These are phyloP conservation scores for Ostrea edulis DNA, from an alignment of 1,140 invertebrate genomes.

Conservation along the genomic window DNA sequence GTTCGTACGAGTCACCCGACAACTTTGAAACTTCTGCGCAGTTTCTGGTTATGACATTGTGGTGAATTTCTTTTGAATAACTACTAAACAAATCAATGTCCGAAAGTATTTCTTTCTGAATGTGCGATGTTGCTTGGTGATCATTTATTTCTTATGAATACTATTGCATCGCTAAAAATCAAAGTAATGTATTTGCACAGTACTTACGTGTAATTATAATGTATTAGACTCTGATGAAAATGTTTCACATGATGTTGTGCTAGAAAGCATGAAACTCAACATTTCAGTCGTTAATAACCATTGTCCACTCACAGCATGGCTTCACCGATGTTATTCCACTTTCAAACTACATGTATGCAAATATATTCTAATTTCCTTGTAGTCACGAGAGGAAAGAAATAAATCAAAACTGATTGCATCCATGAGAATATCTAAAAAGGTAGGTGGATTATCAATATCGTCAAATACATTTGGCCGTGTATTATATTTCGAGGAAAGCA, in stretches of 20 bases:
- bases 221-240: too few species aligned
- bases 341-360: too few species aligned
- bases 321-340: too few species aligned
- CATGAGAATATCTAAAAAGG: background rate
- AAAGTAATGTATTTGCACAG: too few species aligned
- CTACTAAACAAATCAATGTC: background rate
- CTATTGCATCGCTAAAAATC: too few species aligned
- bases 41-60: background rate
- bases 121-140: background rate
- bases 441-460: background rate
- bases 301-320: too few species aligned
- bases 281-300: too few species aligned
- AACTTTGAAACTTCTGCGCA: background rate
- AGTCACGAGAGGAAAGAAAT: constrained; percentile 21
- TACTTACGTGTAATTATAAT: too few species aligned
- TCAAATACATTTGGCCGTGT: too few species aligned
- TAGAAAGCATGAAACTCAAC: too few species aligned
- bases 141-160: background rate
- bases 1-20: background rate
- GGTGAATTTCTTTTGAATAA: background rate
- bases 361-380: background rate
- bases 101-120: background rate
- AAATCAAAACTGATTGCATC: background rate
- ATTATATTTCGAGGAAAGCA: too few species aligned
- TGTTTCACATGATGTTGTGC: too few species aligned